Evolutionary conservation across 2,888 invertebrate species (phyloP).

Genomic region (Eucera pruinosa): DNA sequence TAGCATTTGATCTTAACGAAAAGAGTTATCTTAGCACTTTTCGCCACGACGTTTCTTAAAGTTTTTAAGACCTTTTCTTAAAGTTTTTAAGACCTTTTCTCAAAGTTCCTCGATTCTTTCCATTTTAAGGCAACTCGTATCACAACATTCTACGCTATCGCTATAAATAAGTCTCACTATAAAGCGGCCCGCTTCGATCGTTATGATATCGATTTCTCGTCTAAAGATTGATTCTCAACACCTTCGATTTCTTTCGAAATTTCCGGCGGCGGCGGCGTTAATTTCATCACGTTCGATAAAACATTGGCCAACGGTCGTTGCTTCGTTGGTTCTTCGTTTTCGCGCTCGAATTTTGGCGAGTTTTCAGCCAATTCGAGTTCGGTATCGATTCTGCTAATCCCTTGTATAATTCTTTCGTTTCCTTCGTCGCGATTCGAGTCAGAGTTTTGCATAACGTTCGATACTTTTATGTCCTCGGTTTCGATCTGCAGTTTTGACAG

Average conservation of each 20-base stretch:
- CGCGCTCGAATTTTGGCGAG: not conserved
- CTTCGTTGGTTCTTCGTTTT: slow-evolving; percentile 39
- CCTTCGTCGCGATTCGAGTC: slow-evolving; percentile 34
- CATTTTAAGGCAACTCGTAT: slow-evolving; percentile 30
- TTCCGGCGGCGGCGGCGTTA: slow-evolving; percentile 19
- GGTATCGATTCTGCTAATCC: not conserved
- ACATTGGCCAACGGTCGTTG: slow-evolving; percentile 23
- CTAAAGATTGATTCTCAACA: slow-evolving; percentile 20
- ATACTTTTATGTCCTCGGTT: slow-evolving; percentile 69
- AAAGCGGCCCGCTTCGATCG: slow-evolving; percentile 16
- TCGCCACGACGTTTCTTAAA: no score
- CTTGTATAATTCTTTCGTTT: not conserved
- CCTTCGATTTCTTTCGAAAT: slow-evolving; percentile 6
- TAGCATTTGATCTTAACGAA: no score
- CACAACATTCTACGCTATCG: slow-evolving; percentile 44
- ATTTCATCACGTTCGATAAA: slow-evolving; percentile 56
- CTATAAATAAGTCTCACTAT: slow-evolving; percentile 57
- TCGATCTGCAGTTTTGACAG: slow-evolving; percentile 69
- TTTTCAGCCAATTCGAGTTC: slow-evolving; percentile 6
- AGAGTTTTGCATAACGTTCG: slow-evolving; percentile 70
- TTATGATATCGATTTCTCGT: slow-evolving; percentile 39
- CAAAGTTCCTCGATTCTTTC: no score
- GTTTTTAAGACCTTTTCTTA: no score
- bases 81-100: no score
- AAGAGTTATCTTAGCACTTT: no score